These are phyloP conservation scores for Sigmodon hispidus DNA, from an alignment of 2,113 vertebrate genomes.

Conservation along the genomic window DNA sequence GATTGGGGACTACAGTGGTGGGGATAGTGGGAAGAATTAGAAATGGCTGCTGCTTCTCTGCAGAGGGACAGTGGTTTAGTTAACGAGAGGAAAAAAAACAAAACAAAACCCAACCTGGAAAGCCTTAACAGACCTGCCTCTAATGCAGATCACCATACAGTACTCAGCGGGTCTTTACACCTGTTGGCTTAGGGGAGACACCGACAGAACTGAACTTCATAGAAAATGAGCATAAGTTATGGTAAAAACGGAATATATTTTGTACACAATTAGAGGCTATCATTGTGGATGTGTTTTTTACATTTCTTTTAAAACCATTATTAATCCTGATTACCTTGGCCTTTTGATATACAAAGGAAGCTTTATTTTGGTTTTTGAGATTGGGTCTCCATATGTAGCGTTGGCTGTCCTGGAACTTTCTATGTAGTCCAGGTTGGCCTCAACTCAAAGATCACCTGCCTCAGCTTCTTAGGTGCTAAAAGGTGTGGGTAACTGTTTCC, in stretches of 20 bases:
- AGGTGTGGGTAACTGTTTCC: background rate
- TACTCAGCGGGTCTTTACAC: slow-evolving; percentile 35
- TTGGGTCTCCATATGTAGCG: too few species aligned
- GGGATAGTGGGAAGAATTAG: background rate
- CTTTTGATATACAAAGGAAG: slow-evolving; percentile 42
- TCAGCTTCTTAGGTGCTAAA: background rate
- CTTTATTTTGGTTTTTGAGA: background rate
- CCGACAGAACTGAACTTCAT: background rate
- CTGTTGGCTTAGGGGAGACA: slow-evolving; percentile 47
- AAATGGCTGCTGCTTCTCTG: slow-evolving; percentile 33
- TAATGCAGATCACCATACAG: background rate
- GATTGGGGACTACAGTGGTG: background rate
- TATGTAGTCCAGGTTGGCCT: background rate
- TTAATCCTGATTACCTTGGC: background rate
- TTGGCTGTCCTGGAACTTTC: background rate
- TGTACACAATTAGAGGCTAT: background rate
- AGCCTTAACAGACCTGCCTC: background rate
- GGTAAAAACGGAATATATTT: background rate
- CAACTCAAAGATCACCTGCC: background rate
- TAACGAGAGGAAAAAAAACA: background rate
- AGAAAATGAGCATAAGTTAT: slow-evolving; percentile 4
- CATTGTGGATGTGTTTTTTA: background rate
- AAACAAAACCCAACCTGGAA: background rate
- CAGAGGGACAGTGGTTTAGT: background rate
- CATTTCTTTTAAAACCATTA: slow-evolving; percentile 26